Conservation (phyloP, 2,113 vertebrate species). For the Thryonomys swinderianus region DNA sequence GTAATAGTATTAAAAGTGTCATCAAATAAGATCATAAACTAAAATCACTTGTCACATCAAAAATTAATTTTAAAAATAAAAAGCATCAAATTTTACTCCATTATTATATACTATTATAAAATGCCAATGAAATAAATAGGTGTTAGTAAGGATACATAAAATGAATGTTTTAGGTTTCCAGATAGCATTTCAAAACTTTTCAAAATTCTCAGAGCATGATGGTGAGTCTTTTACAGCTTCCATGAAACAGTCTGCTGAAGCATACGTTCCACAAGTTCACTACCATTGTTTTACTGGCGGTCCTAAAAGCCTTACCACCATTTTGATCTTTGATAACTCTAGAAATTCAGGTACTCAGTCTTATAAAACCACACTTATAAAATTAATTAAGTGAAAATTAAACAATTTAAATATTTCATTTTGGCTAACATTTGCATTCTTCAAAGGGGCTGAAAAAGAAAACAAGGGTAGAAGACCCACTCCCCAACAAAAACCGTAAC, state of each 20-base stretch:
- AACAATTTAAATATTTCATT: neutral
- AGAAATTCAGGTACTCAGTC: neutral
- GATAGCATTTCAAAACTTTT: neutral
- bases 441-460: neutral
- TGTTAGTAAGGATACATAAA: neutral
- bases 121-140: neutral
- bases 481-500: neutral
- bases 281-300: neutral
- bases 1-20: constrained; percentile 22
- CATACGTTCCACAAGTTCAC: neutral
- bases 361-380: neutral
- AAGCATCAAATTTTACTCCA: neutral
- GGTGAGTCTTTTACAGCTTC: neutral
- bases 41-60: neutral
- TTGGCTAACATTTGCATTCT: neutral
- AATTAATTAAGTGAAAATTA: neutral
- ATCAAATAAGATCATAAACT: constrained; percentile 6
- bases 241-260: neutral
- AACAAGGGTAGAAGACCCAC: neutral
- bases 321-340: neutral
- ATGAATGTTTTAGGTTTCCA: neutral
- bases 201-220: neutral
- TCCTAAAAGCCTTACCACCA: neutral
- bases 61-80: constrained; percentile 20
- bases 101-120: neutral